Evolutionary conservation across 1,140 invertebrate genomes (phyloP).

Genomic region (Delia radicum): DNA sequence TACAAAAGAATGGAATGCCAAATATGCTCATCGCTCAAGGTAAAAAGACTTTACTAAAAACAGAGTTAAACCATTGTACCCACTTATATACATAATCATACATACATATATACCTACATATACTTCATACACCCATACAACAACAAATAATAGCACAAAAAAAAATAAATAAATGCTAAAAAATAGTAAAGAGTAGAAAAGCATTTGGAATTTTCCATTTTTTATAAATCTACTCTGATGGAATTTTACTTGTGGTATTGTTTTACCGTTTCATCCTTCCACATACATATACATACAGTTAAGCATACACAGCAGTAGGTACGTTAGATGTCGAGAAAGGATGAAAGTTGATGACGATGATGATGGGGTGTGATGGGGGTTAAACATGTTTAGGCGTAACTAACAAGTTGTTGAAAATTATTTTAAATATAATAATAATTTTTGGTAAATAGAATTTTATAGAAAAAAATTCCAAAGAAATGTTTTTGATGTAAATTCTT

Average conservation of each 20-base stretch:
- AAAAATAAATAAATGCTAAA: not conserved
- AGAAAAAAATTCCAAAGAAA: not conserved
- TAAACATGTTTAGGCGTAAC: not conserved
- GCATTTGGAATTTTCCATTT: constrained; percentile 15
- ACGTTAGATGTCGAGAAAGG: not conserved
- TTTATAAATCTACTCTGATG: constrained; percentile 18
- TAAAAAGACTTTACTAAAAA: not conserved
- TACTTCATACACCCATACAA: not conserved
- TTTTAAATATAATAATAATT: constrained; percentile 6
- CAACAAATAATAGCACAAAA: not conserved
- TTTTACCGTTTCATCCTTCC: constrained; percentile 1
- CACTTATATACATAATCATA: not conserved
- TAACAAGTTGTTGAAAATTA: constrained; percentile 11
- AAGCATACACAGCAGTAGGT: too few species aligned
- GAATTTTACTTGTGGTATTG: constrained; percentile 20
- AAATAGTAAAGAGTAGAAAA: constrained; percentile 14
- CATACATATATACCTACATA: not conserved
- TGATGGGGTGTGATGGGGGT: not conserved
- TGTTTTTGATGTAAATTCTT: constrained; percentile 7
- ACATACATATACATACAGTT: too few species aligned
- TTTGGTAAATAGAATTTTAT: constrained; percentile 9
- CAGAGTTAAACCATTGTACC: not conserved
- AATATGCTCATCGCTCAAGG: not conserved
- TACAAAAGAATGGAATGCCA: constrained; percentile 16
- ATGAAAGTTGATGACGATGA: too few species aligned